Percentiles rank a stretch among this genome's conserved stretches.
These are phyloP conservation scores for Melinaea marsaeus DNA, from an alignment of 2,888 invertebrate species.

Conservation along the genomic window DNA sequence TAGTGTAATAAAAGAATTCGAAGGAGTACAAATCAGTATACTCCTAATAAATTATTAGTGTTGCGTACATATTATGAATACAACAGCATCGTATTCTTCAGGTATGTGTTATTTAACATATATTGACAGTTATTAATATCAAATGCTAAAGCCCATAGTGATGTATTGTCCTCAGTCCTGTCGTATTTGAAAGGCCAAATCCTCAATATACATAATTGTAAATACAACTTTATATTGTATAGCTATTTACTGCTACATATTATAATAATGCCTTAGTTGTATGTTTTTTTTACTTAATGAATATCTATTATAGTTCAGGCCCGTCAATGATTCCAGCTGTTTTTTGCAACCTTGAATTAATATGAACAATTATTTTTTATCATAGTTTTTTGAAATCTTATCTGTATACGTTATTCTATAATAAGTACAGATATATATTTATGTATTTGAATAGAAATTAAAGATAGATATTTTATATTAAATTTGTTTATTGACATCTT, in stretches of 20 bases:
- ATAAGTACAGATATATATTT: no score
- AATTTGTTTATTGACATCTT: no score
- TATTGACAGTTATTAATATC: conserved; percentile 13
- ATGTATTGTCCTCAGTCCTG: neutral
- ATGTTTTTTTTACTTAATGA: no score
- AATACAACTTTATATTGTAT: no score
- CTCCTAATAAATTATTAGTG: conserved; percentile 15
- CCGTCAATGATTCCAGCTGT: neutral
- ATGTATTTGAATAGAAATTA: no score
- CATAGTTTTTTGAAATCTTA: no score
- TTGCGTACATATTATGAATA: conserved; percentile 36
- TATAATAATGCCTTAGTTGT: no score
- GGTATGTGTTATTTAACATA: conserved; percentile 37
- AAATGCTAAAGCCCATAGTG: neutral
- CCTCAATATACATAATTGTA: neutral
- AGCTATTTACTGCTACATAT: no score
- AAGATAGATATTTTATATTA: no score
- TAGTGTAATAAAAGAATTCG: conserved; percentile 1
- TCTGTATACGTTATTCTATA: no score
- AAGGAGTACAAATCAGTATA: conserved; percentile 8
- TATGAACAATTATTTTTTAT: no score
- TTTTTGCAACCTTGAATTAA: neutral
- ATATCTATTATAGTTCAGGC: neutral
- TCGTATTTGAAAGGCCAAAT: conserved; percentile 3
- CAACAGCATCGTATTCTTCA: conserved; percentile 42